phyloP scores from a whole-genome alignment of 2,113 vertebrate genomes.

The Chaetodon auriga region DNA sequence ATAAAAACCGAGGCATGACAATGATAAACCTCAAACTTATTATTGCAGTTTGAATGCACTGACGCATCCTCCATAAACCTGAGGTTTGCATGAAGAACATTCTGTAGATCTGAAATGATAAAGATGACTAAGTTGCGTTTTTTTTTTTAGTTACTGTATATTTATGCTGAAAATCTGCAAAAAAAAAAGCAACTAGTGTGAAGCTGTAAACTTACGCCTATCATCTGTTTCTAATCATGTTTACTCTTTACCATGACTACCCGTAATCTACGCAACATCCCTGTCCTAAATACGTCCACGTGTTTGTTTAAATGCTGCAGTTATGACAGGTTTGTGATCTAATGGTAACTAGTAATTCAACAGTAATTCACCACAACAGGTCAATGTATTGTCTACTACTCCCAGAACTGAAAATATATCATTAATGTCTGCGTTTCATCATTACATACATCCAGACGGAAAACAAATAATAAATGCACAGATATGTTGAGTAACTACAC shows the following conservation, averaged over 20 bases:
- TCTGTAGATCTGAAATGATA: slow-evolving; percentile 66
- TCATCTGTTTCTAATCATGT: slow-evolving; percentile 72
- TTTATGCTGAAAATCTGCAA: slow-evolving; percentile 70
- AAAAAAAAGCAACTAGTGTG: slow-evolving; percentile 69
- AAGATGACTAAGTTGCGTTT: slow-evolving; percentile 47
- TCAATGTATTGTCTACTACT: slow-evolving; percentile 73
- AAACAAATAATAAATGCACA: slow-evolving; percentile 48
- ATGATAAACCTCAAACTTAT: slow-evolving; percentile 82
- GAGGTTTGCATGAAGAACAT: slow-evolving; percentile 80
- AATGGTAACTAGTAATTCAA: slow-evolving; percentile 74
- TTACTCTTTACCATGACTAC: slow-evolving; percentile 91
- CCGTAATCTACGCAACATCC: slow-evolving; percentile 95
- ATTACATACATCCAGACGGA: slow-evolving; percentile 76
- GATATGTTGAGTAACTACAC: slow-evolving; percentile 59
- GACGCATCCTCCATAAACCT: slow-evolving; percentile 80
- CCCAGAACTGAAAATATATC: slow-evolving; percentile 65
- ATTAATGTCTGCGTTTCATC: slow-evolving; percentile 57
- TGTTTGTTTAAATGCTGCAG: slow-evolving; percentile 65
- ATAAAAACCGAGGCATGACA: slow-evolving; percentile 76
- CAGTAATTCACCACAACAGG: slow-evolving; percentile 73
- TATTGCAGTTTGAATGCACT: slow-evolving; percentile 83
- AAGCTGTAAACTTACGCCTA: slow-evolving; percentile 75
- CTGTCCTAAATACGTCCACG: slow-evolving; percentile 85
- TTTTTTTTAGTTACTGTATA: slow-evolving; percentile 61
- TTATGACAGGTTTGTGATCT: slow-evolving; percentile 80